These are phyloP conservation scores for Tipula vernalis DNA, from an alignment of 2,888 invertebrate genomes.

Conservation along the genomic window DNA sequence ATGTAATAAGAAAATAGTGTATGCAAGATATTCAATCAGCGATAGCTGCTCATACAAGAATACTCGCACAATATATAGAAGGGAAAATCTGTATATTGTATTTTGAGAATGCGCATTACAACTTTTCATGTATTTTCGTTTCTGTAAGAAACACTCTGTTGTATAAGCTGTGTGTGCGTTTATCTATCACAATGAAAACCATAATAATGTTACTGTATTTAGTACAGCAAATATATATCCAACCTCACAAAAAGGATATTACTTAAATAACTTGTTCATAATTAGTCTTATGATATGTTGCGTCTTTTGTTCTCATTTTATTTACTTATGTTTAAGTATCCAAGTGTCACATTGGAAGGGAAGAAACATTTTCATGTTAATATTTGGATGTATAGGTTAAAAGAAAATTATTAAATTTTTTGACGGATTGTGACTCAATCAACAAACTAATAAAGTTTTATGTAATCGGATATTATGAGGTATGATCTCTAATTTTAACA, in stretches of 20 bases:
- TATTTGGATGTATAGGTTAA: no score
- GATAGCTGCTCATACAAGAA: not conserved
- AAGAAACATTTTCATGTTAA: no score
- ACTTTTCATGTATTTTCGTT: not conserved
- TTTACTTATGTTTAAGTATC: no score
- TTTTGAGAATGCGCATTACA: not conserved
- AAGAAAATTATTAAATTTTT: no score
- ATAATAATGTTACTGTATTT: not conserved
- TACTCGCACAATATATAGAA: not conserved
- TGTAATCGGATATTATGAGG: no score
- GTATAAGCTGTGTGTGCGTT: not conserved
- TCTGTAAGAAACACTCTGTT: not conserved
- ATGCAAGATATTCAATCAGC: not conserved
- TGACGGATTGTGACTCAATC: no score
- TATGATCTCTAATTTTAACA: no score
- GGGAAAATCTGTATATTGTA: not conserved
- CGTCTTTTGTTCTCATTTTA: not conserved
- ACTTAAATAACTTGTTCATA: not conserved
- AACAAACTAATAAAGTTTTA: no score
- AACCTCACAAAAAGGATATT: no score
- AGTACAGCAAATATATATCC: not conserved
- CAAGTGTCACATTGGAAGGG: no score
- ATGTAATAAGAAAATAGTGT: not conserved
- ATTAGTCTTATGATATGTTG: not conserved
- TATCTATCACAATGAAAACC: not conserved